phyloP scores from a whole-genome alignment of 2,888 invertebrate species.

The Uropetala carovei region DNA sequence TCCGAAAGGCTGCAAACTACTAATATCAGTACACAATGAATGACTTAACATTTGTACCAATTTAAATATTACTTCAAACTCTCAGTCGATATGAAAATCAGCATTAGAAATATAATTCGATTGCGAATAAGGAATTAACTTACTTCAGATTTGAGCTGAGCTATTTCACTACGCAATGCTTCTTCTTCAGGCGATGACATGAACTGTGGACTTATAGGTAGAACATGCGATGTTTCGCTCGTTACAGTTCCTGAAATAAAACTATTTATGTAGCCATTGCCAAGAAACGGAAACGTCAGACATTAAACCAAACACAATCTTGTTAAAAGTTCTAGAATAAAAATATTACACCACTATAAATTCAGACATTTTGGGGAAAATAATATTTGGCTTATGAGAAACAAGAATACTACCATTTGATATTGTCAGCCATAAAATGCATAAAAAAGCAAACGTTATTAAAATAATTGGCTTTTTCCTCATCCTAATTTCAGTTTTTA shows the following conservation, averaged over 20 bases:
- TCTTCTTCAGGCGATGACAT: conserved; percentile 13
- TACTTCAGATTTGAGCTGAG: conserved; percentile 40
- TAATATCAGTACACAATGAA: no score
- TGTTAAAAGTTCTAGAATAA: neutral
- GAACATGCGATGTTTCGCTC: neutral
- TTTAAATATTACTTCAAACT: no score
- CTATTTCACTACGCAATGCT: conserved; percentile 48
- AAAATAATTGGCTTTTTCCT: conserved; percentile 48
- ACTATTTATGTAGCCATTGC: neutral
- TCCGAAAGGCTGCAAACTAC: no score
- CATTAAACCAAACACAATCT: no score
- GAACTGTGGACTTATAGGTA: neutral
- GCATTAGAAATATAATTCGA: no score
- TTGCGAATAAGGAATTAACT: neutral
- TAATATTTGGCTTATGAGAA: neutral
- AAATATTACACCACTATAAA: neutral
- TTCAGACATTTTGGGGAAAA: no score
- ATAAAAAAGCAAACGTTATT: neutral
- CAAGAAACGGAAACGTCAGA: neutral
- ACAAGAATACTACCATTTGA: neutral
- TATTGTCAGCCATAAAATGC: conserved; percentile 33
- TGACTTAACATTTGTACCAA: no score
- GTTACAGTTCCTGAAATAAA: neutral
- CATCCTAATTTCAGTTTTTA: conserved; percentile 40
- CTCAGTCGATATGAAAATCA: no score